Evolutionary conservation across 1,140 invertebrate species (phyloP).

Genomic region (Ceratitis capitata): DNA sequence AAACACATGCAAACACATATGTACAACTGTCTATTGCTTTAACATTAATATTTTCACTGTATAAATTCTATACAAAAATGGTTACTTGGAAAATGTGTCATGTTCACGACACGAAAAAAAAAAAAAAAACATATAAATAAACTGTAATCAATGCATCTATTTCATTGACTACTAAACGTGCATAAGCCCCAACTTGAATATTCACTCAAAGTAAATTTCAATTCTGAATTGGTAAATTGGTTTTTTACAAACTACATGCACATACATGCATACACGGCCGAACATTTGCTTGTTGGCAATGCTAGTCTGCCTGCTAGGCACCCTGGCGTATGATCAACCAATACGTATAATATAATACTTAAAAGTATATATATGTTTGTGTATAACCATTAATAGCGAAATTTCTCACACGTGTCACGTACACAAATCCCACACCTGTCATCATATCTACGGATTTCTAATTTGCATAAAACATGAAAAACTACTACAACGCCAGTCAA

Average conservation of each 20-base stretch:
- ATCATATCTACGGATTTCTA: not conserved
- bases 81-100: not conserved
- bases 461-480: slow-evolving; percentile 35
- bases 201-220: not conserved
- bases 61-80: not conserved
- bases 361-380: too few relatives aligned
- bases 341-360: too few relatives aligned
- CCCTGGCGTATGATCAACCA: not conserved
- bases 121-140: not conserved
- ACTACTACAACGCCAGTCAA: not conserved
- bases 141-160: slow-evolving; percentile 23
- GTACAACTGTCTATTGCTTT: not conserved
- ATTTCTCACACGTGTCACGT: slow-evolving; percentile 5
- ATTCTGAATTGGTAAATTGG: not conserved
- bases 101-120: not conserved
- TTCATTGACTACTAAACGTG: not conserved
- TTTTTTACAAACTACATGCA: not conserved
- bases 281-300: not conserved
- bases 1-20: not conserved
- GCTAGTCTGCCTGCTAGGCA: not conserved
- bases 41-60: not conserved
- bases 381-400: slow-evolving; percentile 8
- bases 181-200: not conserved
- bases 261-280: not conserved
- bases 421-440: slow-evolving; percentile 14